Percentiles rank a stretch among this genome's conserved stretches.
Conservation (phyloP, 1,140 invertebrate genomes). For the Drosophila pruinosa region DNA sequence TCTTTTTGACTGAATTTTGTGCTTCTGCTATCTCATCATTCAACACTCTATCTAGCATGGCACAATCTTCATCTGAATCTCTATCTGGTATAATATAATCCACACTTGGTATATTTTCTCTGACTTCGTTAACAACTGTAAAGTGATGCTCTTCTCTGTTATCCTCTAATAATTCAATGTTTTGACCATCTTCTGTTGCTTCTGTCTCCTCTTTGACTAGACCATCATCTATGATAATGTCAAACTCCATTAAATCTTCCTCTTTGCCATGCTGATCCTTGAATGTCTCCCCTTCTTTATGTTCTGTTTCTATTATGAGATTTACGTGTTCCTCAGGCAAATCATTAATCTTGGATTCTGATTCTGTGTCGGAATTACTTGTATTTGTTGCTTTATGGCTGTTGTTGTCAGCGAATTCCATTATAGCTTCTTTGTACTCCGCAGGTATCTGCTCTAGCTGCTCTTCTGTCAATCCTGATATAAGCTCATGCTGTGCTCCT, state of each 20-base stretch:
- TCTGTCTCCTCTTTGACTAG: background rate
- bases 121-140: background rate
- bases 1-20: constrained; percentile 3
- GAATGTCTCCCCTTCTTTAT: background rate
- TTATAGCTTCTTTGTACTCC: constrained; percentile 21
- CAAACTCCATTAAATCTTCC: constrained; percentile 7
- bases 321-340: background rate
- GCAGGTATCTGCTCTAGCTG: constrained; percentile 24
- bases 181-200: background rate
- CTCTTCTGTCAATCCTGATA: constrained; percentile 22
- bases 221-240: constrained; percentile 19
- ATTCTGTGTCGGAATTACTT: background rate
- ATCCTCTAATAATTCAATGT: background rate
- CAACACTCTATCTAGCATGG: background rate
- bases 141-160: background rate
- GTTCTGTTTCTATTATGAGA: background rate
- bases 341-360: background rate
- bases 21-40: constrained; percentile 4
- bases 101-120: background rate
- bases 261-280: background rate
- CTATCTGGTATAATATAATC: constrained; percentile 10
- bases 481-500: constrained; percentile 30
- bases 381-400: background rate
- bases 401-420: background rate
- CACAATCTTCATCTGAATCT: constrained; percentile 3